phyloP scores from a whole-genome alignment of 2,113 vertebrate genomes.

The Pogona vitticeps region DNA sequence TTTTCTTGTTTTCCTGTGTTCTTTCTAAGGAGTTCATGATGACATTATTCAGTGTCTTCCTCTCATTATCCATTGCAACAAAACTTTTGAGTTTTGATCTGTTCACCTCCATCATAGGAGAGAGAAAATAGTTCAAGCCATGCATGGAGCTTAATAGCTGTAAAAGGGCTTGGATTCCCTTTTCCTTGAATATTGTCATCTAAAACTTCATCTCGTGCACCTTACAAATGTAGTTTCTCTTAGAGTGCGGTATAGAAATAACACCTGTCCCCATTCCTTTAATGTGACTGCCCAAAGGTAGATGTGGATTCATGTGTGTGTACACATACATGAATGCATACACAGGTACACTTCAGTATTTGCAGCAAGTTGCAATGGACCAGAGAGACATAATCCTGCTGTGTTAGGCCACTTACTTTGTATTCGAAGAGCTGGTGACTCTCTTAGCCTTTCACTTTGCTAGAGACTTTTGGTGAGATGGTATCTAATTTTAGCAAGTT shows the following conservation, averaged over 20 bases:
- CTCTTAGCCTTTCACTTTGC: background rate
- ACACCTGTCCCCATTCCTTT: too few relatives aligned
- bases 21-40: background rate
- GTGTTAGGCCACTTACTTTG: background rate
- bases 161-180: background rate
- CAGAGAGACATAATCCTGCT: background rate
- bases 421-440: background rate
- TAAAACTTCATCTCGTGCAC: background rate
- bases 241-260: background rate
- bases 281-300: background rate
- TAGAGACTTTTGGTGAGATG: background rate
- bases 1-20: background rate
- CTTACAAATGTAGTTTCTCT: background rate
- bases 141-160: background rate
- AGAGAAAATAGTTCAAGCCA: background rate
- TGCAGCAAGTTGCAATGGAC: background rate
- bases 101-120: too few relatives aligned
- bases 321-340: background rate
- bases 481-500: background rate
- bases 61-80: background rate
- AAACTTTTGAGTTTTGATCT: background rate
- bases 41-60: background rate
- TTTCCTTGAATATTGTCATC: background rate
- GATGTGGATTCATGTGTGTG: background rate
- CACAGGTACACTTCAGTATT: too few relatives aligned